These are phyloP conservation scores for Cercocebus atys DNA, from an alignment of 2,113 vertebrate genomes.

Conservation along the genomic window DNA sequence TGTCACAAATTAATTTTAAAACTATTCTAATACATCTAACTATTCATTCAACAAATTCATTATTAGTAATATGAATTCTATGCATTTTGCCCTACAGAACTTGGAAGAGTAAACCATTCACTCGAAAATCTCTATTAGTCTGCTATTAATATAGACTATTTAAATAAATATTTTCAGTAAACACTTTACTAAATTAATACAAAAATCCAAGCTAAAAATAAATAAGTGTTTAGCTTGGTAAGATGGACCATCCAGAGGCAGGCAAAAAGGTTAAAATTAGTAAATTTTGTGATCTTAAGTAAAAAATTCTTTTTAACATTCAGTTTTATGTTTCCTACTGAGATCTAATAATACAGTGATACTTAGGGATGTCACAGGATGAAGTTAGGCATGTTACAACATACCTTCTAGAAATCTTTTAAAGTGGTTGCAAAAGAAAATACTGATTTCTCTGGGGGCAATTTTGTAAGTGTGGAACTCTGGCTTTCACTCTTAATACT, in stretches of 20 bases:
- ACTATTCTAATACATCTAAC: constrained; percentile 14
- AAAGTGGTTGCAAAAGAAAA: constrained; percentile 42
- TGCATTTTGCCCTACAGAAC: neutral
- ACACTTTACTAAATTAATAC: constrained; percentile 38
- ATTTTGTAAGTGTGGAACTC: neutral
- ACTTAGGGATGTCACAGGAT: neutral
- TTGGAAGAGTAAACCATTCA: neutral
- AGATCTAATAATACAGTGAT: constrained; percentile 26
- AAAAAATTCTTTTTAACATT: constrained; percentile 44
- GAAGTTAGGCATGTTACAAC: neutral
- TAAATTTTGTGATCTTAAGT: neutral
- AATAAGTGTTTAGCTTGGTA: constrained; percentile 35
- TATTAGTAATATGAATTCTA: constrained; percentile 27
- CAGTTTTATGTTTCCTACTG: constrained; percentile 15
- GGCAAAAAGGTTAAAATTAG: neutral
- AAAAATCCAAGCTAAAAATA: constrained; percentile 44
- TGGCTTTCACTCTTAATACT: constrained; percentile 28
- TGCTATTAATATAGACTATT: constrained; percentile 3
- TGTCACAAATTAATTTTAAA: constrained; percentile 51
- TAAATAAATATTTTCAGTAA: constrained; percentile 24
- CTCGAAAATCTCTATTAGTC: neutral
- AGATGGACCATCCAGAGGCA: constrained; percentile 22
- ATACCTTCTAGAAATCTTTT: neutral
- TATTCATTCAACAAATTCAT: constrained; percentile 44
- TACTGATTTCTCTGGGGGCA: neutral